Evolutionary conservation across 2,888 invertebrate genomes (phyloP).

Genomic region (Campopleginae sp.): DNA sequence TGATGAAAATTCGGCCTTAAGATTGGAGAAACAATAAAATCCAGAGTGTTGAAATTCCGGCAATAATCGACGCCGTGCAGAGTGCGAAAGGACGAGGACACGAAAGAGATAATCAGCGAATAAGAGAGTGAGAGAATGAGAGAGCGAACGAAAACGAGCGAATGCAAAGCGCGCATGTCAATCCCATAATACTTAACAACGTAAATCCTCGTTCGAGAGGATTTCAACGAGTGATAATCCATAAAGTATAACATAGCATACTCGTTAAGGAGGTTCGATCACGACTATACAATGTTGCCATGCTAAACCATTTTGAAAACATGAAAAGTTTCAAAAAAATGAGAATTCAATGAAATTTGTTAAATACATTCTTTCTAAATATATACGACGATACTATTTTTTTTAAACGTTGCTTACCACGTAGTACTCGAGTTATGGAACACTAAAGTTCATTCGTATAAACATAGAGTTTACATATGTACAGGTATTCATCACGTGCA

Average conservation of each 20-base stretch:
- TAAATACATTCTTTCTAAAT: too few species aligned
- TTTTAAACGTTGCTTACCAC: too few species aligned
- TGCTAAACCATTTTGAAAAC: too few species aligned
- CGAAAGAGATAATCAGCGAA: background rate
- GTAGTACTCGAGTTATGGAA: too few species aligned
- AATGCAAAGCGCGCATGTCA: conserved; percentile 15
- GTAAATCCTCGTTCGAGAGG: conserved; percentile 26
- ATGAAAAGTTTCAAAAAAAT: too few species aligned
- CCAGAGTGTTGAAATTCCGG: conserved; percentile 27
- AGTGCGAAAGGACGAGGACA: background rate
- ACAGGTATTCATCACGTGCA: too few species aligned
- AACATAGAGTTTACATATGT: too few species aligned
- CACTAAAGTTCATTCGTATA: too few species aligned
- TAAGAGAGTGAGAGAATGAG: background rate
- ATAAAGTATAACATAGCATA: conserved; percentile 26
- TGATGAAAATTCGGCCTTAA: background rate
- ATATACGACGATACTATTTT: too few species aligned
- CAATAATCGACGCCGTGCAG: background rate
- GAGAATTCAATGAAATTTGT: too few species aligned
- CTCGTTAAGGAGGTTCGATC: too few species aligned
- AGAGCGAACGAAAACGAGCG: conserved; percentile 2
- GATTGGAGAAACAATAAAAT: conserved; percentile 14
- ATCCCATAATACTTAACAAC: conserved; percentile 53
- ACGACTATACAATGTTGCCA: too few species aligned
- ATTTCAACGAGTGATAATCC: conserved; percentile 43